Evolutionary conservation across 2,113 vertebrate species (phyloP), one percentile per base, ranked within the genome.

Genomic region (Pomatostomus ruficeps): DNA sequence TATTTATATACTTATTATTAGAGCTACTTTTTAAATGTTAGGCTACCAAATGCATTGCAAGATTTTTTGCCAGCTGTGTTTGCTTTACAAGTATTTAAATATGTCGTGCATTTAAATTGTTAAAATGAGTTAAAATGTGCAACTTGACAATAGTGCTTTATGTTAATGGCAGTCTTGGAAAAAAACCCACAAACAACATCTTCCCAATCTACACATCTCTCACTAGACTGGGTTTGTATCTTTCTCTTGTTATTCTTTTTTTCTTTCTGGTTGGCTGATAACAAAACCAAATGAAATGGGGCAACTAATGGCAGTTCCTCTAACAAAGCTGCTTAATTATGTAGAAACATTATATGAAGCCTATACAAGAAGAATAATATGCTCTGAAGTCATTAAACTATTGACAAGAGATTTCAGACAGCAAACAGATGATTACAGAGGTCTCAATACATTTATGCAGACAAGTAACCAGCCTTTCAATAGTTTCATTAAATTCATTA

Each of bases 291-390:
- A 96, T 91, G 43, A 97, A 97, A 94, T 80, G 72, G 85, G 91
- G 93, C 95, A 95, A 80, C 94, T 96, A 93, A 96, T 96, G 95
- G 90, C 94, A 76, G 88, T 82, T 96, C 88, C 88, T 94, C 88
- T 91, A 93, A 97, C 95, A 96, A 97, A 96, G 96, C 91, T 94
- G 95, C 75, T 97, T 96, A 96, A 96, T 97, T 97, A 96, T 93
- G 94, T 96, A 96, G 95, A 96, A 89, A 93, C 94, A 88, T 91
- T 96, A 93, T 97, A 91, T 94, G 95, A 93, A 96, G 94, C 80
- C 91, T 83, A 73, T 89, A 94, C 85, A 96, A 91, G 87, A 89
- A 85, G 81, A 93, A 97, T 65, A 97, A 91, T 88, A 89, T 94
- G 89, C 89, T 96, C 71, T 88, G 93, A 89, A 95, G 94, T 96